phyloP scores from a whole-genome alignment of 2,797 vertebrate species.

The Chelmon rostratus region DNA sequence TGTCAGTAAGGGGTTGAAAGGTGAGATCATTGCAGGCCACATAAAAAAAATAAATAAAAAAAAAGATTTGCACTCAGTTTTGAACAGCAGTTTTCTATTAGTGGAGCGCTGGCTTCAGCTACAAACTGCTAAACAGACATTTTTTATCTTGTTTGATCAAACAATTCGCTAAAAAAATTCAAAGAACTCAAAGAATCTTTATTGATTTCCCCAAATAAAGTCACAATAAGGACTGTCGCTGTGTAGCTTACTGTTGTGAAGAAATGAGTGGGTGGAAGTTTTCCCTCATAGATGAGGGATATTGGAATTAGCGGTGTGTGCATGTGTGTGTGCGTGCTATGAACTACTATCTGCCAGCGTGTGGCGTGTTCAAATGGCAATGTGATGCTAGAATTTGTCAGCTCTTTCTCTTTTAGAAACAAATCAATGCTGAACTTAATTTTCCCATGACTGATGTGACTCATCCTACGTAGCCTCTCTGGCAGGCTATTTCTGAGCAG shows the following conservation, averaged over 20 bases:
- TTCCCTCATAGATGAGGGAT: background rate
- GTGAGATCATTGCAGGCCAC: background rate
- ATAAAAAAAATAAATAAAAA: no score
- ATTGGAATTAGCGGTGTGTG: background rate
- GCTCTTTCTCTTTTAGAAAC: slow-evolving; percentile 3
- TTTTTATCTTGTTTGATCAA: slow-evolving; percentile 3
- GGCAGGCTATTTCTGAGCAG: background rate
- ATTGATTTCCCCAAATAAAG: slow-evolving; percentile 20
- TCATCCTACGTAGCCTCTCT: background rate
- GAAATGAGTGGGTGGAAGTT: background rate
- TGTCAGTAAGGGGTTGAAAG: background rate
- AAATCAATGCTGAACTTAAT: background rate
- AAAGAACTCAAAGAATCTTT: background rate
- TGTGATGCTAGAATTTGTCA: background rate
- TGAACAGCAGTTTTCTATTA: background rate
- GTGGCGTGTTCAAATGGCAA: background rate
- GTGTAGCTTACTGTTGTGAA: background rate
- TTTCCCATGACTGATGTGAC: background rate
- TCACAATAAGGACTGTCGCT: background rate
- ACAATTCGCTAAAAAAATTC: background rate
- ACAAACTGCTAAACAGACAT: background rate
- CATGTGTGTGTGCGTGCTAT: background rate
- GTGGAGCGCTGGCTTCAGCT: background rate
- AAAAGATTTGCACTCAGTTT: background rate
- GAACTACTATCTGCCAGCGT: background rate